Base-by-base conservation (phyloP, 2,797 vertebrate genomes). In the Macropodus opercularis region DNA sequence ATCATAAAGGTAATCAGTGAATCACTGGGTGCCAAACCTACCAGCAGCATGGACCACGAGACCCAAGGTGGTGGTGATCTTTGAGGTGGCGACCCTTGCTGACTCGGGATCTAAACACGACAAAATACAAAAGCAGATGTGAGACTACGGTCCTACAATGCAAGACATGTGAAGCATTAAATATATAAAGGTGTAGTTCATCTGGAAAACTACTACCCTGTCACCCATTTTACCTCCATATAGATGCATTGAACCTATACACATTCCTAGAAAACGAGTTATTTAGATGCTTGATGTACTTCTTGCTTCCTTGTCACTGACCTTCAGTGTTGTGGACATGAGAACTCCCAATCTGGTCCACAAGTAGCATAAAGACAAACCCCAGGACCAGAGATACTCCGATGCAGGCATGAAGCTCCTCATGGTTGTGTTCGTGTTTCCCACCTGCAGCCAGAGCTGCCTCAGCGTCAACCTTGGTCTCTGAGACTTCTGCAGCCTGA, bases 11-110 rank as follows among this genome's bases (percentile, higher is more conserved):
- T 15, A 8, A 38, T 17, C 35, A n/a, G 34, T n/a, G 5, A 35
- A 14, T 34, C 32, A 38, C 10, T 31, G 29, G 12, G 11, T 29
- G 27, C 12, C 29, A 31, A 31, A 31, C 35, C 44, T 75, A 98
- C 98, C 98, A 90, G 98, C 98, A 83, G 98, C 98, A 27, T 99
- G 98, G 58, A 99, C 97, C 19, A 99, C 98, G 9, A 99, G 92
- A 11, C 98, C 98, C 73, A 99, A 84, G 0, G 98, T 99, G 49
- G 96, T 99, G 62, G 97, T 99, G 77, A 99, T 95, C 87, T 99
- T 99, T 19, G 98, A 98, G 77, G 91, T 96, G 74, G 88, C 85
- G 17, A 90, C 83, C 63, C 97, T 94, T 27, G 93, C 94, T 15
- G 95, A 88, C 87, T 99, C 98, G 67, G 98, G 92, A 90, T 99